Evolutionary conservation across 2,113 vertebrate genomes (phyloP), one percentile per base, ranked within the genome.

Genomic region (Pelodiscus sinensis): DNA sequence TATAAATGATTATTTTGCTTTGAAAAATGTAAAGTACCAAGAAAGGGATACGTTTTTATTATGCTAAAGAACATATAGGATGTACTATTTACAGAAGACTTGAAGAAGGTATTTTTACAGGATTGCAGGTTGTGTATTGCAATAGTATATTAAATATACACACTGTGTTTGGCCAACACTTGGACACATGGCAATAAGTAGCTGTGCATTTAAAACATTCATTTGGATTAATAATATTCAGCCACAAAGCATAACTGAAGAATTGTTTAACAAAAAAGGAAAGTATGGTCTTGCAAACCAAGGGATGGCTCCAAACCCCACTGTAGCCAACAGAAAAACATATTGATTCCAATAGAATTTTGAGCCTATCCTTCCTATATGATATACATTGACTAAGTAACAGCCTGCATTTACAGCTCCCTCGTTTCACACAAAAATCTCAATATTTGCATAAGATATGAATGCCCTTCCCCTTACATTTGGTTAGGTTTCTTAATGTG

Each of bases 311-410:
- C 65, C 18, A 14, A n/a, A 79, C 19, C 35, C 35, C 25, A 4
- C 50, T 1, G 31, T 13, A 52, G 50, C 5, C 4, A 44, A 0
- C 0, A 16, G 16, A 11, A 68, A 58, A 31, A 54, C 31, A 38
- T 50, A 0, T 0, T 4, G 29, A 18, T 54, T 10, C 55, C 21
- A 8, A 5, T 1, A 5, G 11, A 51, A 60, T 77, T 3, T 0
- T 4, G 16, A 79, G n/a, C 24, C 11, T 29, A 11, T 11, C 10
- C 73, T 50, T 35, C 25, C 79, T 12, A 6, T 2, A 1, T 1
- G 19, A 12, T 4, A n/a, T 0, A 4, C 1, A 4, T 25, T 75
- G 78, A 91, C 13, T 35, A 22, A 16, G 0, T 19, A 44, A 16
- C 75, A 5, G 10, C 31, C 31, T 4, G n/a, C 9, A 31, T 51